A percentile compares a stretch with the other conserved stretches of the same genome.
These are phyloP conservation scores for Palloptera scutellata DNA, from an alignment of 2,888 invertebrate genomes.

Conservation along the genomic window DNA sequence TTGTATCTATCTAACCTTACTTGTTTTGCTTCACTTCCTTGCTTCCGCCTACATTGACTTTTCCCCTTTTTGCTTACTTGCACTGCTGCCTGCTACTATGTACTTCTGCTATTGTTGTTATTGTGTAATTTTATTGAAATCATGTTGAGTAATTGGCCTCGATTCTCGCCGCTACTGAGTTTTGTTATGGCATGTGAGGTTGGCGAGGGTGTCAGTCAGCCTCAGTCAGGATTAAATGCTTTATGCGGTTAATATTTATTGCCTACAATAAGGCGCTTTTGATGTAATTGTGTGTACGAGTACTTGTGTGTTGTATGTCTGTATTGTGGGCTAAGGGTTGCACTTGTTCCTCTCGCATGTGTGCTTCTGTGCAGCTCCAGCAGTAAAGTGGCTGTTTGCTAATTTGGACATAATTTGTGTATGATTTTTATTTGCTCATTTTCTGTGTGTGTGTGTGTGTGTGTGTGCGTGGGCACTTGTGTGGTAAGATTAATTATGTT, in stretches of 20 bases:
- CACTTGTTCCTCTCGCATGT: not conserved
- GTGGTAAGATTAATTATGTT: slow-evolving; percentile 50
- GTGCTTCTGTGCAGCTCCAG: slow-evolving; percentile 25
- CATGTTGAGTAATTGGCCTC: slow-evolving; percentile 61
- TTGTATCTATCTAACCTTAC: not conserved
- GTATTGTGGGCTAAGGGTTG: not conserved
- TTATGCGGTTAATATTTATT: slow-evolving; percentile 63
- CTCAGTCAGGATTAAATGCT: slow-evolving; percentile 48
- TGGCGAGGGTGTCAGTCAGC: not conserved
- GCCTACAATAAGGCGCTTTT: slow-evolving; percentile 46
- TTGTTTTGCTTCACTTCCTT: slow-evolving; percentile 5
- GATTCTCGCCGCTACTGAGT: slow-evolving; percentile 12
- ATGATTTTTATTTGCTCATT: slow-evolving; percentile 39
- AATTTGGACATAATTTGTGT: slow-evolving; percentile 60
- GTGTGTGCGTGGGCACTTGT: slow-evolving; percentile 54
- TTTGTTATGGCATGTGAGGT: slow-evolving; percentile 20
- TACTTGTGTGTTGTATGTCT: slow-evolving; percentile 7
- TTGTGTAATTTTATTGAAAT: slow-evolving; percentile 62
- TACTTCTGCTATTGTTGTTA: slow-evolving; percentile 34
- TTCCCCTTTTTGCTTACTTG: slow-evolving; percentile 31
- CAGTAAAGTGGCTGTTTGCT: slow-evolving; percentile 52
- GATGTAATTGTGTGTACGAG: slow-evolving; percentile 32
- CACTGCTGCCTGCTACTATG: no score
- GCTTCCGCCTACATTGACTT: slow-evolving; percentile 35
- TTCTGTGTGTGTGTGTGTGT: not conserved